A percentile compares a stretch with the other conserved stretches of the same genome.
phyloP scores from a whole-genome alignment of 2,797 vertebrate genomes.

The Amazona ochrocephala region DNA sequence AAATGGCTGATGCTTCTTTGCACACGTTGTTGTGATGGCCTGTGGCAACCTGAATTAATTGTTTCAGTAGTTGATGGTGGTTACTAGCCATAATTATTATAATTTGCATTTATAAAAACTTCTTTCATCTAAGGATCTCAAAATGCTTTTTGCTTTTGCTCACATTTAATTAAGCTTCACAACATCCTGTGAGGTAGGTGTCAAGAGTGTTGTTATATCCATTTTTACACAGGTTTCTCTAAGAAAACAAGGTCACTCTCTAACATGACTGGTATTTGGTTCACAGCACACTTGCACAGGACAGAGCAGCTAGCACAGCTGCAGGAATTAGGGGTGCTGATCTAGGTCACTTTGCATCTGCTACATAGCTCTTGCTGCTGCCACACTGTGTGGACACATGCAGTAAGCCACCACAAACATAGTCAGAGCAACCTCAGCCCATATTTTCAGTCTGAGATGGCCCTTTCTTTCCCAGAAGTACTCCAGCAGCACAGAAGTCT shows the following conservation, averaged over 20 bases:
- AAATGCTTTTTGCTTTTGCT: slow-evolving; percentile 61
- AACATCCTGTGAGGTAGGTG: slow-evolving; percentile 69
- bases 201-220: slow-evolving; percentile 49
- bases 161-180: slow-evolving; percentile 70
- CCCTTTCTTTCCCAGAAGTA: neutral
- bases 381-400: neutral
- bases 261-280: neutral
- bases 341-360: slow-evolving; percentile 20
- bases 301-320: neutral
- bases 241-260: slow-evolving; percentile 57
- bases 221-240: slow-evolving; percentile 54
- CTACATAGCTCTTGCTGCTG: neutral
- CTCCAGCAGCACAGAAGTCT: neutral
- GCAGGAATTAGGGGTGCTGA: slow-evolving; percentile 2
- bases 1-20: slow-evolving; percentile 53
- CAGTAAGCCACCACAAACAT: neutral
- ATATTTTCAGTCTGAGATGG: neutral
- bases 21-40: slow-evolving; percentile 58
- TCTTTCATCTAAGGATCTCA: slow-evolving; percentile 71
- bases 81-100: slow-evolving; percentile 66
- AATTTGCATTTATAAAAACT: slow-evolving; percentile 73
- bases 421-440: neutral
- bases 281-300: neutral
- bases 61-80: slow-evolving; percentile 66
- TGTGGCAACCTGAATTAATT: slow-evolving; percentile 71